Evolutionary conservation across 2,888 invertebrate species (phyloP).

Genomic region (Thyatira batis): DNA sequence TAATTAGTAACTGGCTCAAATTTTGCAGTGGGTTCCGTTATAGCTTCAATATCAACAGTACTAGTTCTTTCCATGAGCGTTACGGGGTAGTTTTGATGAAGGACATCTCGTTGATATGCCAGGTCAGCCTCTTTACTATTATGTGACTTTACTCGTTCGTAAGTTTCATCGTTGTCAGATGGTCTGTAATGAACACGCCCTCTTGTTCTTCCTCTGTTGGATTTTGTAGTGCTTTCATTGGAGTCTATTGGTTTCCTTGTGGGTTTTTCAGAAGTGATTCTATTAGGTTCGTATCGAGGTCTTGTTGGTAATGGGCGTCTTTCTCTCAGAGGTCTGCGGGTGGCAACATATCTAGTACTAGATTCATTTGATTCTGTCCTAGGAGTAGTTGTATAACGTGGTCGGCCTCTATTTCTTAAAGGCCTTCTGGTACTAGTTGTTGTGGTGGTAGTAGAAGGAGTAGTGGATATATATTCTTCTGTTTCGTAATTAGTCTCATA

Average conservation of each 20-base stretch:
- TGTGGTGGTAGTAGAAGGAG: conserved; percentile 56
- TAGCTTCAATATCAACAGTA: conserved; percentile 74
- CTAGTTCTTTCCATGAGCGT: conserved; percentile 76
- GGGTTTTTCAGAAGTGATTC: conserved; percentile 63
- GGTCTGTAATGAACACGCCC: conserved; percentile 79
- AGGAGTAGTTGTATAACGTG: conserved; percentile 69
- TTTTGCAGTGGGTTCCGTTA: conserved; percentile 64
- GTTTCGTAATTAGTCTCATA: conserved; percentile 48
- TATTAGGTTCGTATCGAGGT: conserved; percentile 66
- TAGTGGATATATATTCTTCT: conserved; percentile 39
- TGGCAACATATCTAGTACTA: conserved; percentile 60
- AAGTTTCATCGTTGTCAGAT: conserved; percentile 62
- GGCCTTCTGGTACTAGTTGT: conserved; percentile 64
- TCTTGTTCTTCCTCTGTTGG: conserved; percentile 65
- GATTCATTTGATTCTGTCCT: conserved; percentile 68
- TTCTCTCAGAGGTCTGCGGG: conserved; percentile 79
- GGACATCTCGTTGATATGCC: conserved; percentile 84
- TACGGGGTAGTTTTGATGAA: conserved; percentile 85
- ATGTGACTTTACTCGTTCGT: conserved; percentile 49
- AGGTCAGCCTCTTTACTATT: conserved; percentile 65
- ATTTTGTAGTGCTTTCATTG: conserved; percentile 62
- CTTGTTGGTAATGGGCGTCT: conserved; percentile 70
- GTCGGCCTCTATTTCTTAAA: conserved; percentile 60
- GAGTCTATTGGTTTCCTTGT: conserved; percentile 51
- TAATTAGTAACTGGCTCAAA: conserved; percentile 41